Evolutionary conservation across 2,888 invertebrate species (phyloP).

Genomic region (Tenthredo distinguenda): DNA sequence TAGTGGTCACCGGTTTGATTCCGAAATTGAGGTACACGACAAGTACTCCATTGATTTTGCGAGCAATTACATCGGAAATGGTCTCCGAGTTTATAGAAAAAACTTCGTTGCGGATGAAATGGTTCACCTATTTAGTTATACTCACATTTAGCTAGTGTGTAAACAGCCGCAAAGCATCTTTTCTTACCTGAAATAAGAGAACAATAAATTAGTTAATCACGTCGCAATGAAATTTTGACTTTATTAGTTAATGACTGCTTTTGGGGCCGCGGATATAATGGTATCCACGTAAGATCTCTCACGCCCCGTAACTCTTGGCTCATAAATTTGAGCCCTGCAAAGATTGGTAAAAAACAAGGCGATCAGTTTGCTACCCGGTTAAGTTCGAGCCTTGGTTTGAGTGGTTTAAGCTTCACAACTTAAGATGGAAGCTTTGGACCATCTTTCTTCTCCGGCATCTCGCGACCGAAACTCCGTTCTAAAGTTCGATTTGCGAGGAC

Average conservation of each 20-base stretch:
- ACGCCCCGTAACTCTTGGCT: neutral
- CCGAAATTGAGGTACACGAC: neutral
- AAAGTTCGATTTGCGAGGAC: constrained; percentile 34
- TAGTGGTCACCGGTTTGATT: constrained; percentile 23
- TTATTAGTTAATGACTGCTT: neutral
- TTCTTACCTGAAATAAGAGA: constrained; percentile 42
- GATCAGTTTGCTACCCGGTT: constrained; percentile 38
- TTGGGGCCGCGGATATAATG: neutral
- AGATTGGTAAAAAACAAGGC: constrained; percentile 34
- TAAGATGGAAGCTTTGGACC: constrained; percentile 20
- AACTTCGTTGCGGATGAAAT: neutral
- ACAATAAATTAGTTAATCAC: neutral
- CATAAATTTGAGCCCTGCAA: constrained; percentile 15
- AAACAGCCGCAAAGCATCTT: neutral
- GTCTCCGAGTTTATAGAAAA: neutral
- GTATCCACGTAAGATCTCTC: constrained; percentile 6
- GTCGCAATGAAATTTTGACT: neutral
- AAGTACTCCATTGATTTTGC: neutral
- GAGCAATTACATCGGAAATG: no score
- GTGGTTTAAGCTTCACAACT: constrained; percentile 43
- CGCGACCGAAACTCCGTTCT: constrained; percentile 23
- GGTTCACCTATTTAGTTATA: neutral
- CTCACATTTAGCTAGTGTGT: neutral
- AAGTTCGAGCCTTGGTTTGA: constrained; percentile 36
- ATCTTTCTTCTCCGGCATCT: constrained; percentile 9